Evolutionary conservation across 2,113 vertebrate genomes (phyloP), one percentile per base, ranked within the genome.

Genomic region (Mesitornis unicolor): DNA sequence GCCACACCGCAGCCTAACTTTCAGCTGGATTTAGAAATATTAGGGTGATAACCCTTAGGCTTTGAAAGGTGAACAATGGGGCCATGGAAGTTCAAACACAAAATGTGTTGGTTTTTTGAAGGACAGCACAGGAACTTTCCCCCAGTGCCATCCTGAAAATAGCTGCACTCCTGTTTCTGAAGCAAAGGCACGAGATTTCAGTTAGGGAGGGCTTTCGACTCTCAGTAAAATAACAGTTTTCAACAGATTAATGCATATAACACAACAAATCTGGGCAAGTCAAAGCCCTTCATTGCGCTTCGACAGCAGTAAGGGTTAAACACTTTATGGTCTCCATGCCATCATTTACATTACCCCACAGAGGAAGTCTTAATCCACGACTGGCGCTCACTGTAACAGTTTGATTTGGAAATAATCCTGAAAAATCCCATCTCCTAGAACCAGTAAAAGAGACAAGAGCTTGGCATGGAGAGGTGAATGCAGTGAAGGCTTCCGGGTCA

Each of bases 131-230:
- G n/a, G 45, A 59, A 9, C 71, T 3, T 45, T 43, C 5, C 40
- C 54, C 59, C 54, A 3, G 43, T 29, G 69, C 74, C 36, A 40
- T 38, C 16, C 67, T 61, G 63, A 16, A 11, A 53, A 14, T 2
- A 64, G 53, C 43, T 7, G 6, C 0, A 3, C 68, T 36, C 1
- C 0, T 16, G 7, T 16, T 40, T 28, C 89, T 11, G 57, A 53
- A 36, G 40, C 24, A 31, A 50, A 45, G 10, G 43, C 35, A 2
- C 50, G 6, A 9, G 9, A 7, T 31, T 2, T n/a, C 36, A 24
- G 9, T 2, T 53, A 25, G 5, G 24, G 0, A n/a, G 31, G 35
- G 59, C 57, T 65, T 22, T 18, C 6, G 2, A 12, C 54, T 38
- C 48, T 6, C 29, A 3, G 16, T 16, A 19, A 54, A 48, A 2